Base-by-base conservation (phyloP, 2,113 vertebrate species). In the Myrmophylax atrothorax region DNA sequence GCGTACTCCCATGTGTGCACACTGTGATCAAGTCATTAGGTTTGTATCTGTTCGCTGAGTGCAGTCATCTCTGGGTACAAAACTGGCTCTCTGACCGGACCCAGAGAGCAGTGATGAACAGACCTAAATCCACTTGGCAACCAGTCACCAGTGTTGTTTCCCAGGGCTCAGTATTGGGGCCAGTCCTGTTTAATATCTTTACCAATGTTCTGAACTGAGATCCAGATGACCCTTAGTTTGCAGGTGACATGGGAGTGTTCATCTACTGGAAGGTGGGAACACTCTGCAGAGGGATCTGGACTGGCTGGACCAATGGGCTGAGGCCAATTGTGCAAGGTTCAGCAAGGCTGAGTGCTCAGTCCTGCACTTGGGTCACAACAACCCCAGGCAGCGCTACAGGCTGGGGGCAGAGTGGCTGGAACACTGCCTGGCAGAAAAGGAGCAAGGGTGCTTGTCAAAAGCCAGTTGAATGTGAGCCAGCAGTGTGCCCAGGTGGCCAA, bases 21-120 rank as follows among this genome's bases (percentile, higher is more conserved):
- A 99, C 92, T 99, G 99, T 81, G 98, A 98, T 93, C 98, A 98
- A 96, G 98, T 99, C 67, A 99, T 99, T 87, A 99, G 99, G 99
- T 99, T 55, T 17, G 97, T 88, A 24, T 47, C 89, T 76, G 3
- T 42, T 22, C 40, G 3, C 49, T 81, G 68, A 38, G 9, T 23
- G 2, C 46, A 9, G 15, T 69, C 64, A 8, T 70, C 0, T 1
- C 15, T 35, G 14, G 2, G 3, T 63, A 15, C 33, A 50, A 44
- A 40, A 17, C 12, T 46, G 46, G 3, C 55, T 82, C 4, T 10
- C 3, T 42, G 56, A 17, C 28, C 6, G 31, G 11, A 13, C 55
- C 25, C 18, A 23, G 40, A 44, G 20, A 19, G 13, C 6, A 28
- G 6, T 44, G 26, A 37, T 72, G 33, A 46, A 42, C 18, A 26